A percentile compares a stretch with the other conserved stretches of the same genome.
Evolutionary conservation across 2,888 invertebrate genomes (phyloP).

Genomic region (Athetis lepigone): DNA sequence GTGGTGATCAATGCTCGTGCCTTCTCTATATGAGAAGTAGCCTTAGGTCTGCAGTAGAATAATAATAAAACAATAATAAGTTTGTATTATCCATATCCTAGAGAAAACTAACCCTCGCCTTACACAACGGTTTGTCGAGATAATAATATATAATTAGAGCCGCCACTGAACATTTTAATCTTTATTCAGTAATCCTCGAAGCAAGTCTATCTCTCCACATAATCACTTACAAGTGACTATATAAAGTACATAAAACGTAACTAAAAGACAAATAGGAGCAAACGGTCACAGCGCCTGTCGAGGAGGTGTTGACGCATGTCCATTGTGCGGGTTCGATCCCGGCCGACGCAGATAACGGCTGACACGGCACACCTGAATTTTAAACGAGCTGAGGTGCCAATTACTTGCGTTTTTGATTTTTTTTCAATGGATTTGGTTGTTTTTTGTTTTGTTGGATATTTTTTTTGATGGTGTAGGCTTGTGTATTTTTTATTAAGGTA

Average conservation of each 20-base stretch:
- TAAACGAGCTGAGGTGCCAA: slow-evolving; percentile 71
- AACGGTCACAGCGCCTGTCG: slow-evolving; percentile 51
- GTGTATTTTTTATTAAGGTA: too few species aligned
- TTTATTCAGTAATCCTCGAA: not conserved
- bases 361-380: slow-evolving; percentile 76
- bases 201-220: not conserved
- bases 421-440: slow-evolving; percentile 37
- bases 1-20: too few species aligned
- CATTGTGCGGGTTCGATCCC: slow-evolving; percentile 70
- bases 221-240: slow-evolving; percentile 5
- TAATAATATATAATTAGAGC: too few species aligned
- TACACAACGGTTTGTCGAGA: too few species aligned
- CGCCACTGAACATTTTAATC: too few species aligned
- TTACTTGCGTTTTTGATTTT: slow-evolving; percentile 59
- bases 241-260: slow-evolving; percentile 36
- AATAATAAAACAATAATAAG: too few species aligned
- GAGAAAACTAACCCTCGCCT: too few species aligned
- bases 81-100: too few species aligned
- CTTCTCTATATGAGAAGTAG: too few species aligned
- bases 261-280: slow-evolving; percentile 64
- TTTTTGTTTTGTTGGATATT: slow-evolving; percentile 24
- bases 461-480: too few species aligned
- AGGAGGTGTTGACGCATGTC: slow-evolving; percentile 73
- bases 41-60: too few species aligned
- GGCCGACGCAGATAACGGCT: slow-evolving; percentile 71